phyloP scores from a whole-genome alignment of 2,113 vertebrate species.

The Macrotis lagotis region DNA sequence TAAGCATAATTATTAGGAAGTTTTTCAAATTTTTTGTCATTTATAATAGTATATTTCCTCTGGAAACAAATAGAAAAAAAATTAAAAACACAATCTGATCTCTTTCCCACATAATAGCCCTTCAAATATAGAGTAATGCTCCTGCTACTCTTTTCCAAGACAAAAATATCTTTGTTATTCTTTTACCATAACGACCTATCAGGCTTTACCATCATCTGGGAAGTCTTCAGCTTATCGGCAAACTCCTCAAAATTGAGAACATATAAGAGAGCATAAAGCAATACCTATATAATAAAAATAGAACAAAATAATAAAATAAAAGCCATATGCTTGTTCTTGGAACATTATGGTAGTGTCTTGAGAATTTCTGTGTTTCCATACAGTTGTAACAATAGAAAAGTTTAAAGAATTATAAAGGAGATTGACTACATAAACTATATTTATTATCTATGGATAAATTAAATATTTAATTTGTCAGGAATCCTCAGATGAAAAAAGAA shows the following conservation, averaged over 20 bases:
- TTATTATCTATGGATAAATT: neutral
- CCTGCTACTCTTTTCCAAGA: neutral
- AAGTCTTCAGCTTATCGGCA: neutral
- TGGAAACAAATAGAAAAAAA: neutral
- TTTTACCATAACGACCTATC: neutral
- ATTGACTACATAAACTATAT: neutral
- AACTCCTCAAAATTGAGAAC: neutral
- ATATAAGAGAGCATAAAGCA: neutral
- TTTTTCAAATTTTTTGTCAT: neutral
- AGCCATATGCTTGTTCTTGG: neutral
- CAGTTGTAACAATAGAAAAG: neutral
- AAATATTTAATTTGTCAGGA: neutral
- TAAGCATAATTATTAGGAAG: neutral
- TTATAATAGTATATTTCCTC: neutral
- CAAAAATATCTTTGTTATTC: neutral
- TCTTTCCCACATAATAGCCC: neutral
- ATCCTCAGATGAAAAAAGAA: neutral
- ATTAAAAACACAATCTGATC: neutral
- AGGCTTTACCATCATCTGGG: neutral
- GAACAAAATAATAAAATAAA: neutral
- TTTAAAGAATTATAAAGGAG: neutral
- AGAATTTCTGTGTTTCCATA: neutral
- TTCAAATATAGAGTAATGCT: neutral
- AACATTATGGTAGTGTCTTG: neutral
- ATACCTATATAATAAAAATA: neutral